A percentile compares a stretch with the other conserved stretches of the same genome.
Evolutionary conservation across 1,140 invertebrate genomes (phyloP).

Genomic region (Heterodera carotae): DNA sequence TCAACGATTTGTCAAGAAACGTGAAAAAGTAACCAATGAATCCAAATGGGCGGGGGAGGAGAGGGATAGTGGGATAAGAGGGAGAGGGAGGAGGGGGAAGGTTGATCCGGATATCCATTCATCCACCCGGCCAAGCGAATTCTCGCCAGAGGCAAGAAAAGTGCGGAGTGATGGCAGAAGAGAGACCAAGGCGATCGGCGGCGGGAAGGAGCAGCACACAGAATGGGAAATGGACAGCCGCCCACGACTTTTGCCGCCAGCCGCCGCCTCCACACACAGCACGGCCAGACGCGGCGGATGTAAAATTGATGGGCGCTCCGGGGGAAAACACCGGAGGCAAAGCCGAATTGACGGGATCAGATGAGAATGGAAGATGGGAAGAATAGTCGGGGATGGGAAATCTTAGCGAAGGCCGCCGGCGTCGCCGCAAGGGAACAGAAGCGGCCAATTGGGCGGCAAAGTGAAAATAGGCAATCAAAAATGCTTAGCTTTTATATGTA

Average conservation of each 20-base stretch:
- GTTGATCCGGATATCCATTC: neutral
- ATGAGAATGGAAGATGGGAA: neutral
- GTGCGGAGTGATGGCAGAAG: neutral
- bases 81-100: neutral
- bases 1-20: neutral
- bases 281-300: neutral
- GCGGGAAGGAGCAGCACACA: neutral
- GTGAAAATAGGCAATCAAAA: neutral
- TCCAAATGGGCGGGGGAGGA: neutral
- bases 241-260: slow-evolving; percentile 14
- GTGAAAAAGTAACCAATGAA: neutral
- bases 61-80: neutral
- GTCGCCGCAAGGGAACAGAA: neutral
- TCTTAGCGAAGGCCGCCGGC: neutral
- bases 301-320: slow-evolving; percentile 1
- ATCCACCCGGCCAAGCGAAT: neutral
- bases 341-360: neutral
- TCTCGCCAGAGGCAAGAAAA: neutral
- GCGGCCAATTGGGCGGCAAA: neutral
- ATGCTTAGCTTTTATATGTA: neutral
- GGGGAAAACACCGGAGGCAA: neutral
- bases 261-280: neutral
- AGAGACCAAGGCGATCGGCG: too few species aligned
- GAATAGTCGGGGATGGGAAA: neutral
- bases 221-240: slow-evolving; percentile 1